Evolutionary conservation across 2,888 invertebrate genomes (phyloP).

Genomic region (Chalcosyrphus nemorum): DNA sequence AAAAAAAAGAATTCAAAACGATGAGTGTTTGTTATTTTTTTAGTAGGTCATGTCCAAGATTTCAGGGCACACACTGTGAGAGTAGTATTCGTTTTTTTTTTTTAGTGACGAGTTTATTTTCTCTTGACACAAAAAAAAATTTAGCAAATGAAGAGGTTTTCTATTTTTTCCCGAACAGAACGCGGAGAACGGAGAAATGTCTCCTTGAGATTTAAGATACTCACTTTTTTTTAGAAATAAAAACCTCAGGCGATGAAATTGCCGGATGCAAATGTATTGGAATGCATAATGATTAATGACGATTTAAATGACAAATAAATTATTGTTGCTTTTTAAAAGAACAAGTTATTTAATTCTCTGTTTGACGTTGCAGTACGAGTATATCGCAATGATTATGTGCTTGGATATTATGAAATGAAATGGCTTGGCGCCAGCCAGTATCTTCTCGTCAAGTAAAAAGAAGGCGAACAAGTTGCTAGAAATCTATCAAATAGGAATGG

Average conservation of each 20-base stretch:
- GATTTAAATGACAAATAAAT: background rate
- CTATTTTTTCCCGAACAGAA: background rate
- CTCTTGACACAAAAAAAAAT: constrained; percentile 1
- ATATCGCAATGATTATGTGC: background rate
- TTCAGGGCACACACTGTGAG: constrained; percentile 6
- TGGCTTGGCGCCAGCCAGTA: background rate
- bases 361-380: too few species aligned
- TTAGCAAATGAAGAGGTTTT: constrained; percentile 1
- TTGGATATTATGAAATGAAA: background rate
- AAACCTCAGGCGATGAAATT: background rate
- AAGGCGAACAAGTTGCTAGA: too few species aligned
- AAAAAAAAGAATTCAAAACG: background rate
- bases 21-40: too few species aligned
- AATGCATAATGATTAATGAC: background rate
- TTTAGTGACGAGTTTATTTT: constrained; percentile 11
- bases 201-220: background rate
- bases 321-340: background rate
- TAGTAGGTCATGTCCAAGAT: constrained; percentile 52
- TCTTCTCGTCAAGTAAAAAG: background rate
- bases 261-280: background rate
- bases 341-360: background rate
- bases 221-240: background rate
- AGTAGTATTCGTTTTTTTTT: background rate
- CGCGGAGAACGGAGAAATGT: background rate
- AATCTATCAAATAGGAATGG: too few species aligned